Conservation (phyloP, 2,113 vertebrate genomes). For the Grantiella picta region DNA sequence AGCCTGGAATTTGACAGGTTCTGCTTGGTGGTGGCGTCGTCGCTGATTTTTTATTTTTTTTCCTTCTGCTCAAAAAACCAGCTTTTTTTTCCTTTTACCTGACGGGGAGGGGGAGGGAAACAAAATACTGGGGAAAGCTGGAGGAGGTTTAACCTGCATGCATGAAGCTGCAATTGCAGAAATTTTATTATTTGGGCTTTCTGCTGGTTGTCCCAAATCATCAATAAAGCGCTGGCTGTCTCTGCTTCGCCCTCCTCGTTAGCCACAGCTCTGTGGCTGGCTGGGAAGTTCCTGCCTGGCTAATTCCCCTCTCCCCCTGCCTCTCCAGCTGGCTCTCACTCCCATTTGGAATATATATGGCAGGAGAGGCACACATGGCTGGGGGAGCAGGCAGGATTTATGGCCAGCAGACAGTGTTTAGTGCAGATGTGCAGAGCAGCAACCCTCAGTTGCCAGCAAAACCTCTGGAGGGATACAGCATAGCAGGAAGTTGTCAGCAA, state of each 20-base stretch:
- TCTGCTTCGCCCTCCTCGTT: background rate
- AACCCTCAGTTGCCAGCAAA: slow-evolving; percentile 17
- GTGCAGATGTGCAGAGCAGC: slow-evolving; percentile 57
- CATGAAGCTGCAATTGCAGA: background rate
- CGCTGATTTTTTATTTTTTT: background rate
- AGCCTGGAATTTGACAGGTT: background rate
- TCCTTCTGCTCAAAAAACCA: background rate
- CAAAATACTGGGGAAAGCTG: background rate
- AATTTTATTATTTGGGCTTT: background rate
- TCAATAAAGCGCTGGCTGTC: background rate
- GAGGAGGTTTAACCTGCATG: background rate
- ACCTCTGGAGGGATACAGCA: slow-evolving; percentile 53
- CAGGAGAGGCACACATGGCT: background rate
- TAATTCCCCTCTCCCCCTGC: background rate
- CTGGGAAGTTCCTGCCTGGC: background rate
- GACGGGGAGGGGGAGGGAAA: background rate
- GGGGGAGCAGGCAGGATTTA: slow-evolving; percentile 27
- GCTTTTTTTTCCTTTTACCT: background rate
- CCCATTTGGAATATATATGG: background rate
- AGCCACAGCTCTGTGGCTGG: background rate
- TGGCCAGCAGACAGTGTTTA: background rate
- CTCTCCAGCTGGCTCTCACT: background rate
- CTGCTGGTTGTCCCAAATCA: background rate
- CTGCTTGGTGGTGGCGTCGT: background rate
- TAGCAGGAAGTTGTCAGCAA: slow-evolving; percentile 30